Conservation (phyloP, 2,797 vertebrate genomes). For the Acanthopagrus latus region DNA sequence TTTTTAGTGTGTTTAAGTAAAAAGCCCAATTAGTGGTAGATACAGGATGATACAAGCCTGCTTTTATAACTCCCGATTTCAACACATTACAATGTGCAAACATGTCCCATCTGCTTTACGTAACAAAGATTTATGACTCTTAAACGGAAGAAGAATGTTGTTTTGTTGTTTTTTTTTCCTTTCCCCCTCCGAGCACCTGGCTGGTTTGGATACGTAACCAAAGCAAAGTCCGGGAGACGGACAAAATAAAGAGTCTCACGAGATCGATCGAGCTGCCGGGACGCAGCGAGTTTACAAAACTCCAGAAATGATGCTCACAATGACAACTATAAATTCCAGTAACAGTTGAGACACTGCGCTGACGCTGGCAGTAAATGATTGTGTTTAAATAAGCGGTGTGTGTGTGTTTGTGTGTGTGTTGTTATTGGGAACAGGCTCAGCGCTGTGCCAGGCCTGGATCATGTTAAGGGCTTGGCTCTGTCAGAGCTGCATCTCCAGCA, state of each 20-base stretch:
- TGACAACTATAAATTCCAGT: slow-evolving; percentile 3
- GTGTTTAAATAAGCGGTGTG: slow-evolving; percentile 42
- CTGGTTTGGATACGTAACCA: slow-evolving; percentile 21
- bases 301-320: slow-evolving; percentile 22
- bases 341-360: slow-evolving; percentile 11
- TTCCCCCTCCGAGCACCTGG: slow-evolving; percentile 13
- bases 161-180: background rate
- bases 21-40: slow-evolving; percentile 20
- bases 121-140: slow-evolving; percentile 14
- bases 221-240: slow-evolving; percentile 42
- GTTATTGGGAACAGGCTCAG: slow-evolving; percentile 29
- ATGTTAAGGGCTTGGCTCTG: slow-evolving; percentile 41
- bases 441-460: slow-evolving; percentile 60
- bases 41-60: slow-evolving; percentile 23
- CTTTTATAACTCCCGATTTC: slow-evolving; percentile 25
- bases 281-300: slow-evolving; percentile 19
- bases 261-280: slow-evolving; percentile 2
- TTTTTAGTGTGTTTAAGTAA: background rate
- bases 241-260: slow-evolving; percentile 30
- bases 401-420: slow-evolving; percentile 1
- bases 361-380: slow-evolving; percentile 8
- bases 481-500: background rate
- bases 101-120: slow-evolving; percentile 27
- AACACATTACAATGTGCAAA: slow-evolving; percentile 29
- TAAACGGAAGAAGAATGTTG: slow-evolving; percentile 26